phyloP scores from a whole-genome alignment of 2,113 vertebrate species.

The Cariama cristata region DNA sequence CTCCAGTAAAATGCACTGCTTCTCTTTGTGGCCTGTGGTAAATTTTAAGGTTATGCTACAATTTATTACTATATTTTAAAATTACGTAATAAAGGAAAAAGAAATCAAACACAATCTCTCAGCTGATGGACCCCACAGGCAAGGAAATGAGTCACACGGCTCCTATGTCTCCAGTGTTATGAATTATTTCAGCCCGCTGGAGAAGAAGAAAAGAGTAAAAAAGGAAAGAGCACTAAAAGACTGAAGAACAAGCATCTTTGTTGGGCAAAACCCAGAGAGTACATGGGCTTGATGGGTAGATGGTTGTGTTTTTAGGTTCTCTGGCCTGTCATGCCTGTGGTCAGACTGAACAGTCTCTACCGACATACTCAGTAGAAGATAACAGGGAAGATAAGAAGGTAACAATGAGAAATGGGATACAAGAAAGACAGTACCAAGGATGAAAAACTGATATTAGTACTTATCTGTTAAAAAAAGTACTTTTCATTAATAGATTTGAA shows the following conservation, averaged over 20 bases:
- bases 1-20: neutral
- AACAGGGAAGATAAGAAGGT: neutral
- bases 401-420: neutral
- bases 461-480: neutral
- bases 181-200: constrained; percentile 38
- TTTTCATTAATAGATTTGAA: neutral
- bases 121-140: constrained; percentile 12
- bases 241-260: neutral
- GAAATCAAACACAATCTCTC: neutral
- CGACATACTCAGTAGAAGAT: neutral
- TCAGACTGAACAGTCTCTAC: neutral
- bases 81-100: neutral
- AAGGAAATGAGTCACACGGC: neutral
- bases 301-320: neutral
- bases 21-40: neutral
- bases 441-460: neutral
- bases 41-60: neutral
- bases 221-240: neutral
- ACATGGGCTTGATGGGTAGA: neutral
- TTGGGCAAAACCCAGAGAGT: neutral
- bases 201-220: constrained; percentile 9
- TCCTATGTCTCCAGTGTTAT: neutral
- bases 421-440: neutral
- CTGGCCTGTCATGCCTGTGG: neutral
- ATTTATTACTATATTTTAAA: neutral